Evolutionary conservation across 1,140 invertebrate species (phyloP).

Genomic region (Caligus rogercresseyi): DNA sequence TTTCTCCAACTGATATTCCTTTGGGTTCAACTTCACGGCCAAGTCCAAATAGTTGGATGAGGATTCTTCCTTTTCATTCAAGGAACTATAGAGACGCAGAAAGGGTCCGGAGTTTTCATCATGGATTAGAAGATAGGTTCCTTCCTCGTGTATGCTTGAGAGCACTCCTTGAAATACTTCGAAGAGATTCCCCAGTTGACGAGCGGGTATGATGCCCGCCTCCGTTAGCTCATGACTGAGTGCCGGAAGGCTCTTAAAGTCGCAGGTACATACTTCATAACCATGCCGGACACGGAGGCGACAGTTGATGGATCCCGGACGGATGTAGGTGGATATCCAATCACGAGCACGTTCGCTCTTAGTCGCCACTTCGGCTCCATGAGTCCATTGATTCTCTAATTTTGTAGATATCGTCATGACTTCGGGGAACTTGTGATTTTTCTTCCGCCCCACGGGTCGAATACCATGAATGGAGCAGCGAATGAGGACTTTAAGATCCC

Average conservation of each 20-base stretch:
- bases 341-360: not conserved
- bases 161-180: not conserved
- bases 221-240: not conserved
- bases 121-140: not conserved
- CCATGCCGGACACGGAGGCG: not conserved
- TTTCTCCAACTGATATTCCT: not conserved
- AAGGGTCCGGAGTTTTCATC: not conserved
- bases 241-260: not conserved
- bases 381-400: not conserved
- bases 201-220: not conserved
- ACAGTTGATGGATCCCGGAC: not conserved
- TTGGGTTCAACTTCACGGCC: not conserved
- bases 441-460: not conserved
- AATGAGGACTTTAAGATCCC: not conserved
- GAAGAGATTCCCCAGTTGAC: not conserved
- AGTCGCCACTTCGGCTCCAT: not conserved
- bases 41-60: not conserved
- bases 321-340: not conserved
- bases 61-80: not conserved
- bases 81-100: not conserved
- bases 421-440: not conserved
- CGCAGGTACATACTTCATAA: not conserved
- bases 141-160: not conserved
- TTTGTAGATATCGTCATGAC: not conserved
- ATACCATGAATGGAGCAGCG: conserved; percentile 5